phyloP scores from a whole-genome alignment of 2,888 invertebrate species.

The Agrypnus murinus region DNA sequence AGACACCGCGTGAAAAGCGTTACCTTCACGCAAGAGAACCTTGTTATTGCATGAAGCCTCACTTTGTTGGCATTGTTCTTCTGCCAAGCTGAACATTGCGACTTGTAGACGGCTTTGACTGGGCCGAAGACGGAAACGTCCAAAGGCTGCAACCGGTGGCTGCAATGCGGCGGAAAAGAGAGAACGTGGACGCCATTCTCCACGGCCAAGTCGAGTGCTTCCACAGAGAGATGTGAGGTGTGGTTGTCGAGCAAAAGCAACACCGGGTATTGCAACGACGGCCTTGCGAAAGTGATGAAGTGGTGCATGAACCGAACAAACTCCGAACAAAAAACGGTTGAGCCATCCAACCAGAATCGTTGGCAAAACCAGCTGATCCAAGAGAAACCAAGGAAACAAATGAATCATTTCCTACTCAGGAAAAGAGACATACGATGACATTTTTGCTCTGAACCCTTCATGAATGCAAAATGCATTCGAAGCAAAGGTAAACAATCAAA shows the following conservation, averaged over 20 bases:
- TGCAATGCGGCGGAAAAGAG: conserved; percentile 54
- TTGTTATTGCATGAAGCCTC: too few species aligned
- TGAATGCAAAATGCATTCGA: too few species aligned
- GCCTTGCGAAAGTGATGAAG: conserved; percentile 45
- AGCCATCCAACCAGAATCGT: conserved; percentile 61
- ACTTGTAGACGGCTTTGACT: background rate
- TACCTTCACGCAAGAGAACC: too few species aligned
- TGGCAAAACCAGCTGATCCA: conserved; percentile 53
- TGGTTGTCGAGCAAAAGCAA: conserved; percentile 55
- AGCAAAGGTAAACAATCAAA: too few species aligned
- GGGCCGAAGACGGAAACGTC: background rate
- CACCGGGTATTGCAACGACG: conserved; percentile 44
- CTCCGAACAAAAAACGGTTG: too few species aligned
- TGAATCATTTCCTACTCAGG: too few species aligned
- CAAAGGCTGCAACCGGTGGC: too few species aligned
- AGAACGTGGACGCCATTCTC: conserved; percentile 60
- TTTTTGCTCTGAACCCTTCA: too few species aligned
- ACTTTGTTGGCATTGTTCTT: conserved; percentile 49
- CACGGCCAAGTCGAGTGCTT: conserved; percentile 57
- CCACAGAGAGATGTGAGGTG: conserved; percentile 52
- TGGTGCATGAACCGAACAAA: conserved; percentile 53
- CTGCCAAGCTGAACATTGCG: background rate
- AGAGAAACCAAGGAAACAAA: conserved; percentile 49
- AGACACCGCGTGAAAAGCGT: too few species aligned
- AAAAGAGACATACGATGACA: too few species aligned